Percentiles rank a stretch among this genome's conserved stretches.
Conservation (phyloP, 2,888 invertebrate genomes). For the Thysanoteuthis rhombus region DNA sequence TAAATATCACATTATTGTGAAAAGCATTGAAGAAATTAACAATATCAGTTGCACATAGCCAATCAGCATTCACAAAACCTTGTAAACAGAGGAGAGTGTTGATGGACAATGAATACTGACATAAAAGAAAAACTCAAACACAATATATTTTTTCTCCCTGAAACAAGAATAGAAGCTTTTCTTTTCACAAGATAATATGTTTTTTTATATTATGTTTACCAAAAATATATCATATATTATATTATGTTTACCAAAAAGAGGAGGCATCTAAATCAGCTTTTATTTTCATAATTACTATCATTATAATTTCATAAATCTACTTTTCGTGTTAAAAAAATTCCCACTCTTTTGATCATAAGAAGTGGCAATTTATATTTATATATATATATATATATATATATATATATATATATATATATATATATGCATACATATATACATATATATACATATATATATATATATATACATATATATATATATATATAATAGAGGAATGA, state of each 20-base stretch:
- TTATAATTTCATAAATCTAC: background rate
- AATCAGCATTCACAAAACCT: background rate
- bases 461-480: background rate
- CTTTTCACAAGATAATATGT: background rate
- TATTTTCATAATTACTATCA: background rate
- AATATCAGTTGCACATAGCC: background rate
- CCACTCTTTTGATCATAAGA: background rate
- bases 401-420: background rate
- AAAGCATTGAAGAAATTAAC: conserved; percentile 12
- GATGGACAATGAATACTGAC: background rate
- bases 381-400: background rate
- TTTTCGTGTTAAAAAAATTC: background rate
- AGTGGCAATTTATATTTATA: background rate
- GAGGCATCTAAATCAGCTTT: background rate
- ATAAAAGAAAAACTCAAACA: background rate
- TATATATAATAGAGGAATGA: too few relatives aligned
- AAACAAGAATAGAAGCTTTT: background rate
- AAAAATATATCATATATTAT: too few relatives aligned
- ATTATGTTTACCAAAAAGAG: background rate
- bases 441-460: background rate
- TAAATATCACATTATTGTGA: background rate
- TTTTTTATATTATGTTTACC: background rate
- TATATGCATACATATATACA: background rate
- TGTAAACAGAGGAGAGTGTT: background rate
- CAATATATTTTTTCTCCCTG: background rate